These are phyloP conservation scores for Halyomorpha halys DNA, from an alignment of 1,140 invertebrate genomes.

Conservation along the genomic window DNA sequence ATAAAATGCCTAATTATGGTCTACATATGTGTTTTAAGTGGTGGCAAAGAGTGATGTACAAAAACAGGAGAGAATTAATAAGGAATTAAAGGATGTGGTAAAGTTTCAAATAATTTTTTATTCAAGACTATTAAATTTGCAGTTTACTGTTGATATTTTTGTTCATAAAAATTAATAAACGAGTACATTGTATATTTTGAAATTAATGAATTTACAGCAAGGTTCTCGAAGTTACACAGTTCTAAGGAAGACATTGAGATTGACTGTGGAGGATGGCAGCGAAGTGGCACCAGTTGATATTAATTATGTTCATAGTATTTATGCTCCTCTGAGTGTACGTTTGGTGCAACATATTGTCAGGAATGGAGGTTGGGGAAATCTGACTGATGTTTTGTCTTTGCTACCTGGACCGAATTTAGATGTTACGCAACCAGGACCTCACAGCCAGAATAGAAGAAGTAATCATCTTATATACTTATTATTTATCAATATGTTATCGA, in stretches of 20 bases:
- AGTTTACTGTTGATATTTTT: too few species aligned
- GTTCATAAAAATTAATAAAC: too few species aligned
- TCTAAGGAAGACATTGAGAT: slow-evolving; percentile 51
- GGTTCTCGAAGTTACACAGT: slow-evolving; percentile 37
- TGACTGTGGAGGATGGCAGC: slow-evolving; percentile 78
- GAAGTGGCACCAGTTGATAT: slow-evolving; percentile 80
- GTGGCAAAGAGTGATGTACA: too few species aligned
- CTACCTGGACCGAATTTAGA: slow-evolving; percentile 51
- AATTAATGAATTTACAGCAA: neutral
- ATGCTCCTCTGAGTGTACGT: slow-evolving; percentile 84
- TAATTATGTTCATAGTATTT: slow-evolving; percentile 86
- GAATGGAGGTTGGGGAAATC: slow-evolving; percentile 68
- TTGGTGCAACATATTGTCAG: slow-evolving; percentile 75
- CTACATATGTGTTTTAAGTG: too few species aligned
- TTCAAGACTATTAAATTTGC: too few species aligned
- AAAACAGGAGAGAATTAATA: too few species aligned
- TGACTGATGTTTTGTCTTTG: slow-evolving; percentile 53
- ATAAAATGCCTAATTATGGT: too few species aligned
- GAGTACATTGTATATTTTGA: too few species aligned
- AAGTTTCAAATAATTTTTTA: too few species aligned
- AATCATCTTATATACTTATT: neutral
- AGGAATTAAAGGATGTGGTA: too few species aligned
- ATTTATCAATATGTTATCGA: too few species aligned
- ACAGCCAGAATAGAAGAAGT: slow-evolving; percentile 22
- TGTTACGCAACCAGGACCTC: slow-evolving; percentile 42